These are phyloP conservation scores for Montipora capitata DNA, from an alignment of 92 coral and sea anemone genomes.

Conservation along the genomic window DNA sequence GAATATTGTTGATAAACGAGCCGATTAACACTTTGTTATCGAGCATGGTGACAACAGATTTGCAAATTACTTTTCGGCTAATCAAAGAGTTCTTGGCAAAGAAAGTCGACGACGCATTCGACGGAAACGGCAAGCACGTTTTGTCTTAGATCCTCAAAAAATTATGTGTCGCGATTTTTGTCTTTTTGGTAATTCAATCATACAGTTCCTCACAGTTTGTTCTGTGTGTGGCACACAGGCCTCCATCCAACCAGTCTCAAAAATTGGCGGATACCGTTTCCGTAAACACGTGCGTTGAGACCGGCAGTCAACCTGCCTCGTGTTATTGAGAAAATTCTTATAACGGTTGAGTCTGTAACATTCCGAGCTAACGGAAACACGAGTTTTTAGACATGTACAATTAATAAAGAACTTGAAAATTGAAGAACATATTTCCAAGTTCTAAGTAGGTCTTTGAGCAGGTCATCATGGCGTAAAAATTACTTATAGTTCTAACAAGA, in stretches of 20 bases:
- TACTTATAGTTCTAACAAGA: not conserved
- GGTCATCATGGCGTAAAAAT: not conserved
- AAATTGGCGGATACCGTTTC: no score
- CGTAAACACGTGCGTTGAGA: no score
- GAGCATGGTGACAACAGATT: not conserved
- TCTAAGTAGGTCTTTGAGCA: slow-evolving; percentile 12
- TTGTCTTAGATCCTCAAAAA: no score
- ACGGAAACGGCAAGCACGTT: not conserved
- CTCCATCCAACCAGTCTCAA: not conserved
- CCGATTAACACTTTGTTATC: slow-evolving; percentile 29
- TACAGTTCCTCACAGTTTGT: no score
- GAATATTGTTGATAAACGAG: slow-evolving; percentile 20
- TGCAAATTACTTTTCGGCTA: not conserved
- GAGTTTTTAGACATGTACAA: not conserved
- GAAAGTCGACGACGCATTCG: not conserved
- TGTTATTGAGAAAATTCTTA: no score
- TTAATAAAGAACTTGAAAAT: not conserved
- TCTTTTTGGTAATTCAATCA: no score
- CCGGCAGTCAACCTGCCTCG: no score
- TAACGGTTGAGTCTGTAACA: not conserved
- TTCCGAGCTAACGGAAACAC: not conserved
- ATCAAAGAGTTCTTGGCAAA: not conserved
- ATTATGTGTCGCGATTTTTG: no score
- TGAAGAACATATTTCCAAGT: slow-evolving; percentile 1
- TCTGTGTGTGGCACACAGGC: not conserved